Evolutionary conservation across 2,113 vertebrate genomes (phyloP).

Genomic region (Podarcis muralis): DNA sequence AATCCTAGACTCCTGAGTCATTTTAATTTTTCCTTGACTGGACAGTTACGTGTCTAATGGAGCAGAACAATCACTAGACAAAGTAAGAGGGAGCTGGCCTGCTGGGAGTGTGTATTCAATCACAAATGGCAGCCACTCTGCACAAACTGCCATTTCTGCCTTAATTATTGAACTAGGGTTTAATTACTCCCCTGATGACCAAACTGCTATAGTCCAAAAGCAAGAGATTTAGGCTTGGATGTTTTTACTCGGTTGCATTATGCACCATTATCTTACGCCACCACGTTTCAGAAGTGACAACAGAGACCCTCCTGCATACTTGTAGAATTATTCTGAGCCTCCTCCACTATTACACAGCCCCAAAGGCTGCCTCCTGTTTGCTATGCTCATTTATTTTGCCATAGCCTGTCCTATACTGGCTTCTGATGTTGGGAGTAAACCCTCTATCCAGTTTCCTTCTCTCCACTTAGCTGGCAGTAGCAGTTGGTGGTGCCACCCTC

Average conservation of each 20-base stretch:
- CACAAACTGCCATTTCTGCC: not conserved
- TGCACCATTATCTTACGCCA: no score
- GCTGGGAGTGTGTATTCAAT: not conserved
- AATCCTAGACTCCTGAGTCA: slow-evolving; percentile 40
- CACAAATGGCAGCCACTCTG: not conserved
- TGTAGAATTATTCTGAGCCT: not conserved
- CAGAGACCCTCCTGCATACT: not conserved
- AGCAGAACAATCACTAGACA: slow-evolving; percentile 3
- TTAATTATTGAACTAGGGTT: not conserved
- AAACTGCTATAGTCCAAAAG: not conserved
- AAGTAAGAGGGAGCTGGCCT: not conserved
- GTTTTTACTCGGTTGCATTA: not conserved
- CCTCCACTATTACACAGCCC: not conserved
- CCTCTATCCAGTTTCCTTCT: no score
- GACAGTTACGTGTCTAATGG: slow-evolving; percentile 29
- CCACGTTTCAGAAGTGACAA: not conserved
- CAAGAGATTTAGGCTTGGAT: not conserved
- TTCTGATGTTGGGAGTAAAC: not conserved
- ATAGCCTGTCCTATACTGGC: not conserved
- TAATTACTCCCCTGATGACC: not conserved
- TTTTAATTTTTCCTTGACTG: slow-evolving; percentile 49
- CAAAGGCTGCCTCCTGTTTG: not conserved
- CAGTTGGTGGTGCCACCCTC: no score
- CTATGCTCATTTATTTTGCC: not conserved
- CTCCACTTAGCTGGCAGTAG: no score